These are phyloP conservation scores for Alosa alosa DNA, from an alignment of 2,113 vertebrate species.

Conservation along the genomic window DNA sequence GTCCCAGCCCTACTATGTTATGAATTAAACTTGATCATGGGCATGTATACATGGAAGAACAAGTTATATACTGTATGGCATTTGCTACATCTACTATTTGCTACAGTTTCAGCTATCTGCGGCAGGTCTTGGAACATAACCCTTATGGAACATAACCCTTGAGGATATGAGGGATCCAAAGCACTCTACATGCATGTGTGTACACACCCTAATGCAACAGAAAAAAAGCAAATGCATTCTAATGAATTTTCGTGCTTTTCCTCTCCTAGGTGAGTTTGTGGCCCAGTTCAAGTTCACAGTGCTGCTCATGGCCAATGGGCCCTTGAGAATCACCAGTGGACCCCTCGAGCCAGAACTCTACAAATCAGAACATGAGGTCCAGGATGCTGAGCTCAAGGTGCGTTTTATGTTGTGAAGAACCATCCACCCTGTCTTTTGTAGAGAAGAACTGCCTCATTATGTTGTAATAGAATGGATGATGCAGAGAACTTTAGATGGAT, in stretches of 20 bases:
- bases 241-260: background rate
- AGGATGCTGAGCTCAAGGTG: slow-evolving; percentile 94
- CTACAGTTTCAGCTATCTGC: too few relatives aligned
- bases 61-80: too few relatives aligned
- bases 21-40: too few relatives aligned
- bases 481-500: background rate
- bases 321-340: slow-evolving; percentile 91
- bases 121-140: too few relatives aligned
- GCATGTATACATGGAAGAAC: too few relatives aligned
- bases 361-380: slow-evolving; percentile 91
- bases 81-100: too few relatives aligned
- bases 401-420: background rate
- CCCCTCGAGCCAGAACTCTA: slow-evolving; percentile 89
- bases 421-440: background rate
- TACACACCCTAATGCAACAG: background rate
- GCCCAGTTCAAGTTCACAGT: slow-evolving; percentile 99
- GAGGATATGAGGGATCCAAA: background rate
- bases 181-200: background rate
- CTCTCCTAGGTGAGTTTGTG: slow-evolving; percentile 83
- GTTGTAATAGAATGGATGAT: background rate
- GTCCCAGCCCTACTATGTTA: too few relatives aligned
- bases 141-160: too few relatives aligned
- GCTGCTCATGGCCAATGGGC: slow-evolving; percentile 95
- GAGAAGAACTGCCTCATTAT: background rate
- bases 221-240: background rate